These are phyloP conservation scores for Callosobruchus maculatus DNA, from an alignment of 2,888 invertebrate genomes.

Conservation along the genomic window DNA sequence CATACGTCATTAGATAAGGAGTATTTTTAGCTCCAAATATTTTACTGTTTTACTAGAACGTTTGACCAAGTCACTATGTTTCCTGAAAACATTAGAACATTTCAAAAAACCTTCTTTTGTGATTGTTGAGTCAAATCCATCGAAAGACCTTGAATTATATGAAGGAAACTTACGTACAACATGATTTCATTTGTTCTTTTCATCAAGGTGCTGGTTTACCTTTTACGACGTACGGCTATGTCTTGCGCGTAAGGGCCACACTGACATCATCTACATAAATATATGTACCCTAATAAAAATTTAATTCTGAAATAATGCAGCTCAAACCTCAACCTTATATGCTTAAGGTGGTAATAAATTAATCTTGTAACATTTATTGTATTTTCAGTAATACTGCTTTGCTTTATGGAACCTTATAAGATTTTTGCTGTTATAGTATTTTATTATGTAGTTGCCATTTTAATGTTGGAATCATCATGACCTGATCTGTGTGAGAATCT, in stretches of 20 bases:
- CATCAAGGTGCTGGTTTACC: background rate
- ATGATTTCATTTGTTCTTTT: background rate
- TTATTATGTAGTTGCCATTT: background rate
- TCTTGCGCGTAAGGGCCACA: background rate
- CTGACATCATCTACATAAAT: too few relatives aligned
- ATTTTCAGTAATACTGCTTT: background rate
- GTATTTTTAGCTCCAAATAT: too few relatives aligned
- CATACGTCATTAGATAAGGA: too few relatives aligned
- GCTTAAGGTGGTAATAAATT: background rate
- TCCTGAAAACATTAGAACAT: too few relatives aligned
- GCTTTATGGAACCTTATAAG: background rate
- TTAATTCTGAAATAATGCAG: background rate
- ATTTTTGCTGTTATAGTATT: background rate
- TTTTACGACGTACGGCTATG: background rate
- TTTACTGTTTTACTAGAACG: too few relatives aligned
- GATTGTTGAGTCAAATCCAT: too few relatives aligned
- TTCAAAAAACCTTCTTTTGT: too few relatives aligned
- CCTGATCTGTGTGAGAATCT: background rate
- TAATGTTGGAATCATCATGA: background rate
- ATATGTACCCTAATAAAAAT: too few relatives aligned
- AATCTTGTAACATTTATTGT: background rate
- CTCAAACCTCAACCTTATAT: background rate
- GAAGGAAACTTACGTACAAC: too few relatives aligned
- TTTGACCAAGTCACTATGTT: too few relatives aligned
- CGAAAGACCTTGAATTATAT: too few relatives aligned